Percentiles rank a stretch among this genome's conserved stretches.
Evolutionary conservation across 1,140 invertebrate genomes (phyloP).

Genomic region (Lithobius niger): DNA sequence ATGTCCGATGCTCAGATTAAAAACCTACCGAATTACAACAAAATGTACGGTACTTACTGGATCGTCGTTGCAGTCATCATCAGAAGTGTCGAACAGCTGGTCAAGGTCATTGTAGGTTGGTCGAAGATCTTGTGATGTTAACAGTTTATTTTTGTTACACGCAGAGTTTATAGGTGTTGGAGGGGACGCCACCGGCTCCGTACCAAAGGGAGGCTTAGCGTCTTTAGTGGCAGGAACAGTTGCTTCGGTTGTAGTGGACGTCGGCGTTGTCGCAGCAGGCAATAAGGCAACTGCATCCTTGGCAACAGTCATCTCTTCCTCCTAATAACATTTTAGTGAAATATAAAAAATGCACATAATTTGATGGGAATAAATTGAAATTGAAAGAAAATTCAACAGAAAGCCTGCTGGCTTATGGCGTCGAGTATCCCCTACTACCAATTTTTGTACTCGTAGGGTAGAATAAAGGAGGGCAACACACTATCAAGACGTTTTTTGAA

Average conservation of each 20-base stretch:
- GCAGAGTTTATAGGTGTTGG: slow-evolving; percentile 9
- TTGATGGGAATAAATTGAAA: too few relatives aligned
- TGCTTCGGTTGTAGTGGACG: neutral
- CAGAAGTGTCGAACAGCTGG: slow-evolving; percentile 84
- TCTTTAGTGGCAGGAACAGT: slow-evolving; percentile 27
- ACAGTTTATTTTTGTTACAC: slow-evolving; percentile 45
- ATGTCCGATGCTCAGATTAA: too few relatives aligned
- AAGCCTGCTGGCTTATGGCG: too few relatives aligned
- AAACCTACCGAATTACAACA: too few relatives aligned
- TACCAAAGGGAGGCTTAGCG: slow-evolving; percentile 13
- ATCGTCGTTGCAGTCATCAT: slow-evolving; percentile 74
- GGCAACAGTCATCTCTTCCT: slow-evolving; percentile 14
- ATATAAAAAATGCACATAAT: too few relatives aligned
- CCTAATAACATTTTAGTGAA: too few relatives aligned
- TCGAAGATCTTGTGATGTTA: slow-evolving; percentile 71
- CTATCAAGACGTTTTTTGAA: too few relatives aligned
- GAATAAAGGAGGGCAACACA: too few relatives aligned
- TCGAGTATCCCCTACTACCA: too few relatives aligned
- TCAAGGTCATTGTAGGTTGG: slow-evolving; percentile 76
- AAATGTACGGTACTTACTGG: too few relatives aligned
- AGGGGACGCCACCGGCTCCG: slow-evolving; percentile 12
- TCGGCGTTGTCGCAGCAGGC: slow-evolving; percentile 3
- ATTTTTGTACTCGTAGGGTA: too few relatives aligned
- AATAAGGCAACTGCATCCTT: slow-evolving; percentile 14
- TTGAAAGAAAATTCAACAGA: too few relatives aligned